phyloP scores from a whole-genome alignment of 2,888 invertebrate species.

The Agriopis aurantiaria region DNA sequence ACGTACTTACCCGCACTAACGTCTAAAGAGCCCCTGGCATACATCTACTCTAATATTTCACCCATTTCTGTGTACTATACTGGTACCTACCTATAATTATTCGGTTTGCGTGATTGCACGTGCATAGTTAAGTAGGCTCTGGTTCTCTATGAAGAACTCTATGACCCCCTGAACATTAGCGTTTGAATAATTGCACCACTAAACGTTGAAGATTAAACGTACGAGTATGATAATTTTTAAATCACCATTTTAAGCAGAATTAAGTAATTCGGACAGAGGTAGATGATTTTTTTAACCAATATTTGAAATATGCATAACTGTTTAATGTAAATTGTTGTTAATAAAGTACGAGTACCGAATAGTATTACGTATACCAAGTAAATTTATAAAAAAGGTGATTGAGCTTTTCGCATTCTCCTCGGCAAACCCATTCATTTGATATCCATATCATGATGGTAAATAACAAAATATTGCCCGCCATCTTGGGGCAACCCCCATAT shows the following conservation, averaged over 20 bases:
- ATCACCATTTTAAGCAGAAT: slow-evolving; percentile 19
- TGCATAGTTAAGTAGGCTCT: slow-evolving; percentile 12
- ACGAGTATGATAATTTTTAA: slow-evolving; percentile 31
- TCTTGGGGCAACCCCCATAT: too few species aligned
- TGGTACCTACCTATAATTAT: slow-evolving; percentile 14
- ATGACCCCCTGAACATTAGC: slow-evolving; percentile 25
- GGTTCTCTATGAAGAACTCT: slow-evolving; percentile 20
- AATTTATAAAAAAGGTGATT: too few species aligned
- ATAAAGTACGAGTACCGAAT: too few species aligned
- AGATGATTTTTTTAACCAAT: not conserved
- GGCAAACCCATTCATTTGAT: too few species aligned
- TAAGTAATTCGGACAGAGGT: slow-evolving; percentile 12
- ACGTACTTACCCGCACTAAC: slow-evolving; percentile 57
- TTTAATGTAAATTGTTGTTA: not conserved
- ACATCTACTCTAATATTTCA: slow-evolving; percentile 33
- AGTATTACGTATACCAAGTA: too few species aligned
- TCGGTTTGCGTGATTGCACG: slow-evolving; percentile 17
- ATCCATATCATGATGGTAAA: too few species aligned
- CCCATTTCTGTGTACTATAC: slow-evolving; percentile 35
- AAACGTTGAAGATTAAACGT: slow-evolving; percentile 18
- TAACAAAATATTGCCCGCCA: too few species aligned
- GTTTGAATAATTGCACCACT: slow-evolving; percentile 32
- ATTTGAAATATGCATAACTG: not conserved
- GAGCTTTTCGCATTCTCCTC: too few species aligned
- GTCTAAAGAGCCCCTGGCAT: slow-evolving; percentile 39